Evolutionary conservation across 37 sponge, comb jelly and placozoan species (phyloP), one percentile per base, ranked within the genome.

Genomic region (Ephydatia muelleri): DNA sequence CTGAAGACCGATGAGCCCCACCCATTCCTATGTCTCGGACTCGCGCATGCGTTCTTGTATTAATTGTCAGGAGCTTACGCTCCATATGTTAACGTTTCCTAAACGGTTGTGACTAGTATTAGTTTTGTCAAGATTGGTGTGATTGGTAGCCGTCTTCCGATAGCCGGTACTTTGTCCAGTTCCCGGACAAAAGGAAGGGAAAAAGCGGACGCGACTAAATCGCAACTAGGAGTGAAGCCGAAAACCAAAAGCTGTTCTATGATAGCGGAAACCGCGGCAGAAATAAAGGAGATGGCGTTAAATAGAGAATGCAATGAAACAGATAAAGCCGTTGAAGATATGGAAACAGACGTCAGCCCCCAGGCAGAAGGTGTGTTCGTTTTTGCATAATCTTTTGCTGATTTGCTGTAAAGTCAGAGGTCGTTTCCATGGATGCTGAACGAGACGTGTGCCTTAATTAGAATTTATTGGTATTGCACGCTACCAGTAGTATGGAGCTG

Each of bases 281-380:
- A 64, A 49, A 64, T 49, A 74, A 73, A 21, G 25, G 48, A 64
- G 37, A 57, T 73, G 83, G 33, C 33, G 22, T 49, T 35, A 36
- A 72, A 48, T 36, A 36, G 74, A 73, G 74, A 37, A 73, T 21
- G 35, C 2, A 40, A 1, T 28, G 76, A 76, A 57, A 68, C 57
- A 31, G 49, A 84, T 0, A 57, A 19, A 23, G 76, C 67, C 25
- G 23, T 38, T 38, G 88, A 82, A 67, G 76, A 81, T 32, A 82
- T 82, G 81, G 82, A 87, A 38, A 81, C 88, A 47, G 88, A 87
- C 25, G 27, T 87, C 69, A 87, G 88, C 48, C 88, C 88, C 11
- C 40, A 38, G 29, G 16, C 31, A 38, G 69, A 81, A 26, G 72
- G 77, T 82, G 38, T 66, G 75, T 47, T 57, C 57, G 57, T 57